Conservation (phyloP, 1,140 invertebrate species). For the Cherax destructor region DNA sequence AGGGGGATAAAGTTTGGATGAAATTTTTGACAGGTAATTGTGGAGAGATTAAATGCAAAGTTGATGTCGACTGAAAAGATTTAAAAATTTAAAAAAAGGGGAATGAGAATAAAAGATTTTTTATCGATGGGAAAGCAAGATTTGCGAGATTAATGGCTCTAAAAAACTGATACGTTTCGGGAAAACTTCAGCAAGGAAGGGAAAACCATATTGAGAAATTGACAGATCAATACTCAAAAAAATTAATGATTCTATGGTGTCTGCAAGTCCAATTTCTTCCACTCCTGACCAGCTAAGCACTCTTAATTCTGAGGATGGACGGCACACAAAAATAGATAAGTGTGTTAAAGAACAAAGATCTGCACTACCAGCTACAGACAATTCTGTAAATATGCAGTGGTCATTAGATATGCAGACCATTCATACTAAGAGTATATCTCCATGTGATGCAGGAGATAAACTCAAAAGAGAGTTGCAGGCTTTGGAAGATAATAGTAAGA, state of each 20-base stretch:
- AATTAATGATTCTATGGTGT: background rate
- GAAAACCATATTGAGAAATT: background rate
- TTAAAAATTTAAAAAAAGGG: background rate
- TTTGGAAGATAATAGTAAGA: background rate
- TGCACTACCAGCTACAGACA: background rate
- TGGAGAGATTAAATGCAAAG: background rate
- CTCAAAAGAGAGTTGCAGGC: background rate
- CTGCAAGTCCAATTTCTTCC: background rate
- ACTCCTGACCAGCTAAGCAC: background rate
- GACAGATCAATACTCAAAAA: background rate
- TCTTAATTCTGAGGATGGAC: background rate
- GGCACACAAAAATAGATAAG: background rate
- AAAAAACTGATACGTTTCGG: background rate
- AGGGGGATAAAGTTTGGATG: constrained; percentile 30
- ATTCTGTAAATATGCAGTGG: background rate
- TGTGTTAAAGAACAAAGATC: background rate
- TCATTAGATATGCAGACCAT: background rate
- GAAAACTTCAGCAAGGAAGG: background rate
- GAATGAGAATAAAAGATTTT: background rate
- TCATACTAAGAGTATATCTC: background rate
- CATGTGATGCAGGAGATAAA: background rate
- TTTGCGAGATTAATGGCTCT: background rate
- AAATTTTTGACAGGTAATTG: constrained; percentile 24
- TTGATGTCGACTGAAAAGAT: background rate
- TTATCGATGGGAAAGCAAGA: background rate